Base-by-base conservation (phyloP, 2,888 invertebrate species). In the Salpingus planirostris region DNA sequence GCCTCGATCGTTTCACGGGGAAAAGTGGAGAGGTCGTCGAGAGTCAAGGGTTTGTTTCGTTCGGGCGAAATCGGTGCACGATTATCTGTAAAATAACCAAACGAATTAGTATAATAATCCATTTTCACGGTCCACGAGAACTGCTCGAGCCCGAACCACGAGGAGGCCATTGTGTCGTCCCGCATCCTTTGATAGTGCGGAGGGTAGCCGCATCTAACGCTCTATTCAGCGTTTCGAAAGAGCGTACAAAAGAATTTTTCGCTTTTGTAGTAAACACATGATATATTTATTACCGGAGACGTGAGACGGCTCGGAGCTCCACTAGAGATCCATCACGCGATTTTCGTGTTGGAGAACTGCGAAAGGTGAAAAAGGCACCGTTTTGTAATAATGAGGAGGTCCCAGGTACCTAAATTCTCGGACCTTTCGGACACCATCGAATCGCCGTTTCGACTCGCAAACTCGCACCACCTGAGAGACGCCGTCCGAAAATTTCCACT, bases 211-310 rank as follows among this genome's bases (percentile, higher is more conserved):
- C 38, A 38, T 38, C 30, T 24, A 33, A 38, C n/a, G 15, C 13
- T 24, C 38, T 35, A 38, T 35, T 38, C 38, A 38, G 14, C 27
- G 22, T 12, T 15, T 13, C 29, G 29, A 26, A 29, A n/a, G n/a
- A n/a, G 14, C 25, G 26, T 31, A 38, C 31, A 38, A 38, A 31
- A 35, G 38, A 34, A 38, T 35, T 38, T 38, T 32, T 35, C 31
- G 31, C 35, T 35, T 31, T 38, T 38, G 34, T 38, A 34, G 31
- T 38, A 35, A 35, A 35, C 33, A 38, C 38, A 26, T 38, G 38
- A 38, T 38, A 38, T 38, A 38, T 38, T 38, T 38, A 38, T 38
- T 35, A 35, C 35, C 25, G 24, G n/a, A n/a, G n/a, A n/a, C n/a
- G n/a, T n/a, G n/a, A n/a, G n/a, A n/a, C n/a, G n/a, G n/a, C n/a